Conservation (phyloP, 2,888 invertebrate species). For the Oligia strigilis region DNA sequence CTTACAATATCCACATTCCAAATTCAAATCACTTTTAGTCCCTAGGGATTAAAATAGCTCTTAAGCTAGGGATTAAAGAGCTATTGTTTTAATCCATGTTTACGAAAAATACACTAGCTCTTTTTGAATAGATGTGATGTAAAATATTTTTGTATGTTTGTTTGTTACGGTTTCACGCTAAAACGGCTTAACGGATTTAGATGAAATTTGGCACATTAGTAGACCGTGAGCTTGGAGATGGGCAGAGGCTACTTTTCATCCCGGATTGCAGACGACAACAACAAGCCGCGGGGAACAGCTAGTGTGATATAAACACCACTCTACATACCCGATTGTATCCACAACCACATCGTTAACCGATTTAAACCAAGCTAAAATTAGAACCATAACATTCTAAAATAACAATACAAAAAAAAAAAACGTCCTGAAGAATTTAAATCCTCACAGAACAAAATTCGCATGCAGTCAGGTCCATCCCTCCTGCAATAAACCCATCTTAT, state of each 20-base stretch:
- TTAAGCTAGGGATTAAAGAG: too few relatives aligned
- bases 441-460: background rate
- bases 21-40: too few relatives aligned
- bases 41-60: too few relatives aligned
- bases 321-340: background rate
- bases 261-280: too few relatives aligned
- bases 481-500: constrained; percentile 43
- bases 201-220: too few relatives aligned
- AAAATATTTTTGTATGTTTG: background rate
- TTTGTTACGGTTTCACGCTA: background rate
- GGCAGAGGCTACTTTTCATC: background rate
- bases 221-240: background rate
- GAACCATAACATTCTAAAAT: background rate
- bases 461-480: background rate
- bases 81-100: too few relatives aligned
- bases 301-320: background rate
- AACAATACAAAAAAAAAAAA: constrained; percentile 4
- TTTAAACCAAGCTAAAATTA: constrained; percentile 8
- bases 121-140: too few relatives aligned
- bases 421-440: constrained; percentile 21
- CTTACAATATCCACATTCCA: too few relatives aligned
- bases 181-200: too few relatives aligned
- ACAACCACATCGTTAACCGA: background rate
- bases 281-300: too few relatives aligned
- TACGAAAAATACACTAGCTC: too few relatives aligned